Base-by-base conservation (phyloP, 2,797 vertebrate genomes). In the Sebastes variabilis region DNA sequence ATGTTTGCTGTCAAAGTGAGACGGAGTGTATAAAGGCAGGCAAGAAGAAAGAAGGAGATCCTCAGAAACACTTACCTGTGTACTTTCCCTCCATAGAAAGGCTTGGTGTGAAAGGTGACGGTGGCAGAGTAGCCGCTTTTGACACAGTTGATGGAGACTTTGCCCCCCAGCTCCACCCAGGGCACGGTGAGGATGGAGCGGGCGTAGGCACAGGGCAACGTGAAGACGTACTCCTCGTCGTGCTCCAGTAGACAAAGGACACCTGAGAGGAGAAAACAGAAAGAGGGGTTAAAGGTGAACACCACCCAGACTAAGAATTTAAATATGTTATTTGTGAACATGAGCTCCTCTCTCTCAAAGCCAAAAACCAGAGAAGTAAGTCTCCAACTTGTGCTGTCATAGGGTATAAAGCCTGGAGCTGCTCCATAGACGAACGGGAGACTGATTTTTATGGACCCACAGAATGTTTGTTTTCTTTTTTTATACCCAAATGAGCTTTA, bases 151-250 rank as follows among this genome's bases (percentile, higher is more conserved):
- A 99, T 98, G 93, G 93, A 96, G 87, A 99, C 97, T 86, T 99
- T 99, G 0, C 98, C 98, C 52, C 98, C 98, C 2, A 99, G 97
- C 92, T 99, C 98, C 89, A 99, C 97, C 98, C 98, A 99, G 0
- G 98, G 98, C 86, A 99, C 96, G 9, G 98, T 99, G 85, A 99
- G 97, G 89, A 99, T 99, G 7, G 98, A 99, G 74, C 98, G 97
- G 59, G 98, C 98, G 0, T 98, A 99, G 94, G 98, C 98, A 90
- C 97, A 97, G 30, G 98, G 98, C 92, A 99, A 81, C 10, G 97
- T 98, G 90, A 99, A 99, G 72, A 98, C 94, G 0, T 99, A 99
- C 87, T 99, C 97, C 38, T 99, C 98, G 0, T 95, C 97, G 0
- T 98, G 97, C 61, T 99, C 98, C 91, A 97, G 87, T 42, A 99